Conservation (phyloP, 2,113 vertebrate species). For the Rhinolophus sinicus region DNA sequence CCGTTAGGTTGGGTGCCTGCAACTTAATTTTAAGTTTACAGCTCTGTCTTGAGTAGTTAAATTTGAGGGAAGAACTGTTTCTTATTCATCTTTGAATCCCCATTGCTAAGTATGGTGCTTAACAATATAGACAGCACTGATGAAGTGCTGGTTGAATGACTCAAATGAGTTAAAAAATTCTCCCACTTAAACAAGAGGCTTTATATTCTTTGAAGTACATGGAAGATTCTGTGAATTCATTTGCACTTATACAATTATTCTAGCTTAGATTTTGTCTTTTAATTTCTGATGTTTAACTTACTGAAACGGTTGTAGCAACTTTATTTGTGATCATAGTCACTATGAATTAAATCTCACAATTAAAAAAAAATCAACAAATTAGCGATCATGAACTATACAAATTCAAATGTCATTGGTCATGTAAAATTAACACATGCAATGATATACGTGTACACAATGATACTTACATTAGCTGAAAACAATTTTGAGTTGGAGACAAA, state of each 20-base stretch:
- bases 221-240: constrained; percentile 51
- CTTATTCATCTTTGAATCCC: background rate
- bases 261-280: constrained; percentile 48
- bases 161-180: constrained; percentile 26
- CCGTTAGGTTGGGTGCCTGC: background rate
- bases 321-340: constrained; percentile 9
- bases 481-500: constrained; percentile 92
- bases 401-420: constrained; percentile 37
- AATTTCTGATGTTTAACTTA: constrained; percentile 38
- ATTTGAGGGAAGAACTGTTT: background rate
- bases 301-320: background rate
- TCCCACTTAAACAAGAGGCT: constrained; percentile 24
- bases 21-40: background rate
- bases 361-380: background rate
- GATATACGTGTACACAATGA: constrained; percentile 12
- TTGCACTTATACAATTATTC: constrained; percentile 18
- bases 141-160: background rate
- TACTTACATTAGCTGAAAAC: constrained; percentile 94
- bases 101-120: background rate
- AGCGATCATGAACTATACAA: constrained; percentile 29
- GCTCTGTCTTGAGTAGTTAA: background rate
- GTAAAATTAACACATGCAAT: constrained; percentile 35
- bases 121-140: background rate
- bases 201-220: constrained; percentile 12
- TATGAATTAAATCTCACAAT: constrained; percentile 32